Percentiles rank a stretch among this genome's conserved stretches.
phyloP scores from a whole-genome alignment of 2,113 vertebrate species.

The Australoheros scitulus region DNA sequence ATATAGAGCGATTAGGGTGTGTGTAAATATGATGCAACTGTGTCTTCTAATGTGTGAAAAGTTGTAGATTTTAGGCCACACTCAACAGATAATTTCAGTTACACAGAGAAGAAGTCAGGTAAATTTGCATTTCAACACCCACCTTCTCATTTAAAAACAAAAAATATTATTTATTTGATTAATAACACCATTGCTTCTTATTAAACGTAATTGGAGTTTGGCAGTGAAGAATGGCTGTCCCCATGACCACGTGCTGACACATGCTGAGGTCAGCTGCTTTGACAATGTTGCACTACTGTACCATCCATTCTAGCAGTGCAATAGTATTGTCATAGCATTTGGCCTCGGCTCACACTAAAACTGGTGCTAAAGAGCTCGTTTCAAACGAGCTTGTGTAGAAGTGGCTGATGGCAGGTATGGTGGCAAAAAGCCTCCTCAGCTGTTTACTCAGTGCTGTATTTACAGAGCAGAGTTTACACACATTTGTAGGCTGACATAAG shows the following conservation, averaged over 20 bases:
- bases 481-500: conserved; percentile 22
- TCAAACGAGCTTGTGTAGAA: conserved; percentile 37
- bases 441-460: conserved; percentile 54
- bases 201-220: conserved; percentile 50
- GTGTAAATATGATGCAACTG: background rate
- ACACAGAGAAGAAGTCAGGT: background rate
- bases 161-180: background rate
- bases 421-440: conserved; percentile 37
- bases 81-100: background rate
- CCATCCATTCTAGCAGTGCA: conserved; percentile 97
- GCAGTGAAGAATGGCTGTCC: conserved; percentile 69
- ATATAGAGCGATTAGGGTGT: conserved; percentile 56
- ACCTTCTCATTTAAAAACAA: background rate
- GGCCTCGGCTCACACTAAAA: conserved; percentile 78
- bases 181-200: conserved; percentile 12
- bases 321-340: conserved; percentile 99
- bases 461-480: conserved; percentile 52
- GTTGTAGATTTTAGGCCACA: background rate
- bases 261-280: conserved; percentile 94
- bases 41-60: background rate
- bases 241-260: conserved; percentile 73
- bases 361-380: conserved; percentile 40
- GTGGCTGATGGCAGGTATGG: conserved; percentile 58
- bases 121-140: background rate
- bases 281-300: conserved; percentile 99